Evolutionary conservation across 2,797 vertebrate genomes (phyloP).

Genomic region (Pelobates cultripes): DNA sequence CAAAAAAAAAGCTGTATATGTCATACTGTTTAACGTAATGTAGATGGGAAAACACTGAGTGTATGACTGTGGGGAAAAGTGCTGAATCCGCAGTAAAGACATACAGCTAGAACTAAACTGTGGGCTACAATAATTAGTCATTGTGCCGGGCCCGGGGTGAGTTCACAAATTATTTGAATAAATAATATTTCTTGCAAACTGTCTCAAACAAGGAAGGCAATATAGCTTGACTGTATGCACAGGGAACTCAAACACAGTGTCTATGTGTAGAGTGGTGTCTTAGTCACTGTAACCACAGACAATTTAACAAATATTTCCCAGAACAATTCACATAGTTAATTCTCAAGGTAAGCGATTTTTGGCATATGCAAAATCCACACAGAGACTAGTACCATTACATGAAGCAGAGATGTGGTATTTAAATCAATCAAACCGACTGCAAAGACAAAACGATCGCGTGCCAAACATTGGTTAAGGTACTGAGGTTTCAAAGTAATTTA

Average conservation of each 20-base stretch:
- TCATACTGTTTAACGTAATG: background rate
- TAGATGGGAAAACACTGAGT: background rate
- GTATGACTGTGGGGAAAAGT: background rate
- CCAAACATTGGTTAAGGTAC: no score
- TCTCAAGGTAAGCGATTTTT: slow-evolving; percentile 28
- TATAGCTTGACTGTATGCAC: background rate
- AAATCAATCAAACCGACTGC: no score
- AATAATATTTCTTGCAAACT: slow-evolving; percentile 1
- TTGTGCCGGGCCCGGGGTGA: background rate
- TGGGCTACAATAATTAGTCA: slow-evolving; percentile 25
- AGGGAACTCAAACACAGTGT: slow-evolving; percentile 14
- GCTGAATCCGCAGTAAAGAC: background rate
- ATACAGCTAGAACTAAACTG: background rate
- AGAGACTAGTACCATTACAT: background rate
- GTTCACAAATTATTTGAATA: slow-evolving; percentile 7
- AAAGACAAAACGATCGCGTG: no score
- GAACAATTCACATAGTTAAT: slow-evolving; percentile 24
- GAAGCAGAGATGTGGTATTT: background rate
- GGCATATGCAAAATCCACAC: no score
- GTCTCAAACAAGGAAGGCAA: slow-evolving; percentile 9
- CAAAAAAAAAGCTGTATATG: background rate
- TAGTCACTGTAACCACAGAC: slow-evolving; percentile 49
- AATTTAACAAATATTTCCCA: slow-evolving; percentile 41
- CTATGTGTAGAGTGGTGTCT: slow-evolving; percentile 25
- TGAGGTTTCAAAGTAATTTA: no score